These are phyloP conservation scores for Chloropsis hardwickii DNA, from an alignment of 2,113 vertebrate species.

Conservation along the genomic window DNA sequence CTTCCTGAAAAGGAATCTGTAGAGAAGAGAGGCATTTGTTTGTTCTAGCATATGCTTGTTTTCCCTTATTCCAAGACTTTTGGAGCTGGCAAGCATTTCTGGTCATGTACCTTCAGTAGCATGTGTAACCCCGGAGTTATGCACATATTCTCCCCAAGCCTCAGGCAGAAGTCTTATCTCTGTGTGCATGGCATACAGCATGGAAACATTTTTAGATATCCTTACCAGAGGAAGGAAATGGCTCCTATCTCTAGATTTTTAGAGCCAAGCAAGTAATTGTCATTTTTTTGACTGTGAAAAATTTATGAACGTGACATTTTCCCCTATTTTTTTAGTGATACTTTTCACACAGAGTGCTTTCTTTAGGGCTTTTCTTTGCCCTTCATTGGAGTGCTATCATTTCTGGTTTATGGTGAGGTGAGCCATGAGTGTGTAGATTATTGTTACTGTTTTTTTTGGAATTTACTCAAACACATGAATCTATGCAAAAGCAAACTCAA, in stretches of 20 bases:
- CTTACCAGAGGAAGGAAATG: conserved; percentile 34
- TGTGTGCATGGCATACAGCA: not conserved
- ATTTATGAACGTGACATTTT: not conserved
- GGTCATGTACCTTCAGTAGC: not conserved
- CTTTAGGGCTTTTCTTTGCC: not conserved
- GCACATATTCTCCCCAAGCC: not conserved
- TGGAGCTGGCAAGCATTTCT: not conserved
- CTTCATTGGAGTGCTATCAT: not conserved
- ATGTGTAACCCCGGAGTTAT: not conserved
- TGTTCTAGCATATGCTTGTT: not conserved
- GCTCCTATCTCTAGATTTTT: conserved; percentile 1
- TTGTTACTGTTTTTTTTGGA: not conserved
- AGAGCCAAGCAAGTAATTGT: not conserved
- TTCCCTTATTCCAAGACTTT: not conserved
- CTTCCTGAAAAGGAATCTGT: conserved; percentile 14
- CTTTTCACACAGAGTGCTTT: not conserved
- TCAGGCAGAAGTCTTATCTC: conserved; percentile 10
- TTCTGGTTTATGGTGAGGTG: not conserved
- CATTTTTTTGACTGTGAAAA: not conserved
- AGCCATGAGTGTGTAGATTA: not conserved
- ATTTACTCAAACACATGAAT: not conserved
- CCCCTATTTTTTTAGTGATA: not conserved
- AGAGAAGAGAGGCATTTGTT: not conserved
- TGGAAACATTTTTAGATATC: conserved; percentile 9
- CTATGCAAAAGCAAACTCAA: not conserved